phyloP scores from a whole-genome alignment of 2,888 invertebrate species.

The Luperina nickerlii region DNA sequence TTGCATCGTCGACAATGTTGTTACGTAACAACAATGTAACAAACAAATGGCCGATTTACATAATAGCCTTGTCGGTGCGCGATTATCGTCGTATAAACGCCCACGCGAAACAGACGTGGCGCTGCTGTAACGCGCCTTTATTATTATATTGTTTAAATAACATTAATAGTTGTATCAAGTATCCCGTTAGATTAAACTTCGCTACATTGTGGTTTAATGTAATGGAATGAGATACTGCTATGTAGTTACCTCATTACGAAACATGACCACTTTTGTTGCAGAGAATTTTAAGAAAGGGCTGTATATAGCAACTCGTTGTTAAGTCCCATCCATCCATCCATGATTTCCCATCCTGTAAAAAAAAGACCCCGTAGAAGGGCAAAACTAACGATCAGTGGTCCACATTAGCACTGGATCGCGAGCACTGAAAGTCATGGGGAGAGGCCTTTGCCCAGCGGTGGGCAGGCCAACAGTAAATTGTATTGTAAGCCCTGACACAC shows the following conservation, averaged over 20 bases:
- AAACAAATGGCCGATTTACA: conserved; percentile 87
- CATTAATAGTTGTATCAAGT: conserved; percentile 27
- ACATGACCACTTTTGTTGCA: conserved; percentile 5
- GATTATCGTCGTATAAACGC: conserved; percentile 79
- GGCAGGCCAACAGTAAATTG: neutral
- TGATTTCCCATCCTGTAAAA: too few species aligned
- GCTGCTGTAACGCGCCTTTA: conserved; percentile 61
- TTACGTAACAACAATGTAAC: conserved; percentile 85
- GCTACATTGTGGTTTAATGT: conserved; percentile 29
- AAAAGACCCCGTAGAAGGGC: neutral
- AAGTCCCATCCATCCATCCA: too few species aligned
- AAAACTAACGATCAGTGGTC: neutral
- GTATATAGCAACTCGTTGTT: neutral
- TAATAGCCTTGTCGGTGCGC: conserved; percentile 84
- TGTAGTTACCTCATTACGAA: conserved; percentile 8
- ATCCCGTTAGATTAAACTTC: conserved; percentile 26
- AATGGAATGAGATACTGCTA: conserved; percentile 1
- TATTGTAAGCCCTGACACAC: neutral
- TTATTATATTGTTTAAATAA: conserved; percentile 33
- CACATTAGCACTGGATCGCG: neutral
- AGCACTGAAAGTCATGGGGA: neutral
- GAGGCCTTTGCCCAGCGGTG: neutral
- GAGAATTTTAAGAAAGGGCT: neutral
- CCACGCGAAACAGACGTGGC: conserved; percentile 71
- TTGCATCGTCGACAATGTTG: conserved; percentile 82